Evolutionary conservation across 2,113 vertebrate genomes (phyloP), one percentile per base, ranked within the genome.

Genomic region (Vimba vimba): DNA sequence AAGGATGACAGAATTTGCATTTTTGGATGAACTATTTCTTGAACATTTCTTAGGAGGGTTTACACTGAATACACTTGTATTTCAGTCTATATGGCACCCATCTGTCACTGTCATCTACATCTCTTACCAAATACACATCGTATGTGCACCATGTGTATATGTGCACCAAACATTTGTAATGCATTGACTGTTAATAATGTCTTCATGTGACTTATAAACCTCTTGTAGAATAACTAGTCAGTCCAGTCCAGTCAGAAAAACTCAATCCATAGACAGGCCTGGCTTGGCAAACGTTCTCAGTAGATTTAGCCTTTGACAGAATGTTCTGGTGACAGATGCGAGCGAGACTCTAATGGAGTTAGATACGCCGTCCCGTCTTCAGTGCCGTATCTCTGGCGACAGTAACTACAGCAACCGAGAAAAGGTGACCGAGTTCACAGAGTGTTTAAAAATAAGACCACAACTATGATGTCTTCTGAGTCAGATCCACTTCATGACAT

Each of bases 251-350:
- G 15, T 21, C 17, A 36, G 30, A 10, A 8, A 19, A 39, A 4
- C 66, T 69, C 36, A 39, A 11, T 39, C 21, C 66, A 23, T 1
- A 23, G 68, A 4, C 19, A 43, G 21, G 36, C 11, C 68, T 43
- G 36, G 68, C 68, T 71, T 71, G 8, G 9, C 68, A 43, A n/a
- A 23, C 9, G 33, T 6, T 43, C 33, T 71, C 33, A 39, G 68
- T 39, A 10, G 68, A 71, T 71, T 11, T 11, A 69, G 33, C 66
- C 66, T 69, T 69, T 69, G 33, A 69, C 17, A 36, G 33, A 39
- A 71, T 71, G 68, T 39, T 71, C 68, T 71, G 68, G 68, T 71
- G 68, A 71, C 36, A 71, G 36, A 71, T 43, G 68, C 36, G 36
- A 71, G 68, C 0, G 68, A 12, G 36, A n/a, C 68, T 71, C 10